Conservation (phyloP, 2,797 vertebrate species). For the Acanthurus leucopareius region DNA sequence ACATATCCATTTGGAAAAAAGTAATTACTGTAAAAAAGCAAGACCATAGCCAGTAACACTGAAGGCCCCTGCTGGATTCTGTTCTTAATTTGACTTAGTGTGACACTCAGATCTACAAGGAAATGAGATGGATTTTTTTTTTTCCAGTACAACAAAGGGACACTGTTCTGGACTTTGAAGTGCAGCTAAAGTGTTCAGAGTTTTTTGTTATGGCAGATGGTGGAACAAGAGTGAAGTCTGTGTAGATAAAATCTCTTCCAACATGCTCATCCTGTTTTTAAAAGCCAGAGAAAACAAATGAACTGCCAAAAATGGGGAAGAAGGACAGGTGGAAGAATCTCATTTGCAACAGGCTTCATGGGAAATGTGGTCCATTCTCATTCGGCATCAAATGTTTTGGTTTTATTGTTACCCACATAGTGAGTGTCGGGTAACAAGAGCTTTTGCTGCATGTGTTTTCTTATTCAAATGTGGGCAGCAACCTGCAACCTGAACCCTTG, state of each 20-base stretch:
- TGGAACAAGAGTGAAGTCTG: slow-evolving; percentile 62
- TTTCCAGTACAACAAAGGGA: slow-evolving; percentile 58
- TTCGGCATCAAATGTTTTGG: not conserved
- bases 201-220: slow-evolving; percentile 59
- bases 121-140: slow-evolving; percentile 53
- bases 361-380: slow-evolving; percentile 31
- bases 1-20: not conserved
- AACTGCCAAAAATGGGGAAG: slow-evolving; percentile 33
- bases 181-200: slow-evolving; percentile 48
- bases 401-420: slow-evolving; percentile 15
- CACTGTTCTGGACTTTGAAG: slow-evolving; percentile 51
- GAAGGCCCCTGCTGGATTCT: slow-evolving; percentile 5
- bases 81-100: slow-evolving; percentile 30
- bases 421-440: slow-evolving; percentile 22
- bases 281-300: slow-evolving; percentile 64
- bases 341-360: slow-evolving; percentile 45
- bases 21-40: slow-evolving; percentile 27
- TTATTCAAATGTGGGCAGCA: slow-evolving; percentile 30
- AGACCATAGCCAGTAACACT: not conserved
- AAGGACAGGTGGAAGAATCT: slow-evolving; percentile 34
- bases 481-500: slow-evolving; percentile 55
- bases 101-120: slow-evolving; percentile 31
- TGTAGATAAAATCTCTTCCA: slow-evolving; percentile 55
- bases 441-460: slow-evolving; percentile 22
- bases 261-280: slow-evolving; percentile 58